Conservation (phyloP, 1,140 invertebrate genomes). For the Akabosia matsudoensis region DNA sequence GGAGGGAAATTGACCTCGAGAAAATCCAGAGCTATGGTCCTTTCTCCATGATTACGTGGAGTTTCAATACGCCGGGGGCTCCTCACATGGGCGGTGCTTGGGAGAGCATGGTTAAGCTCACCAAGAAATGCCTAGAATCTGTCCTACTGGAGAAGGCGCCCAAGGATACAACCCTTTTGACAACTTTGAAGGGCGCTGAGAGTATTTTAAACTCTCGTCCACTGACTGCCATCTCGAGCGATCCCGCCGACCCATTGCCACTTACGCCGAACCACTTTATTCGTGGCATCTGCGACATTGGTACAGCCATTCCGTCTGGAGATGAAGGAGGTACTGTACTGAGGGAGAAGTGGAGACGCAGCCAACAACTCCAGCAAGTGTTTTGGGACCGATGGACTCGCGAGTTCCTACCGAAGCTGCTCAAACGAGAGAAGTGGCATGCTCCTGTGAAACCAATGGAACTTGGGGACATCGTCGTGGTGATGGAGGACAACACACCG, state of each 20-base stretch:
- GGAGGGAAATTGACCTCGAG: neutral
- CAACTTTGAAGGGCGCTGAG: neutral
- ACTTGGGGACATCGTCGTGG: slow-evolving; percentile 30
- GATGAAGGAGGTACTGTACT: no score
- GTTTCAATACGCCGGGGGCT: neutral
- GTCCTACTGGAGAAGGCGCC: neutral
- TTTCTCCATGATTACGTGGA: neutral
- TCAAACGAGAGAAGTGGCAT: slow-evolving; percentile 27
- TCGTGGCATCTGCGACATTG: neutral
- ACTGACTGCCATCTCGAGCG: no score
- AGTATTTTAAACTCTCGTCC: no score
- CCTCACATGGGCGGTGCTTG: neutral
- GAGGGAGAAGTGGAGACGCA: slow-evolving; percentile 19
- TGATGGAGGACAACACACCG: slow-evolving; percentile 11
- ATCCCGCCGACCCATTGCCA: neutral
- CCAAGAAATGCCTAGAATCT: neutral
- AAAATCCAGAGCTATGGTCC: neutral
- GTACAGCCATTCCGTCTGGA: neutral
- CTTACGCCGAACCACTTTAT: neutral
- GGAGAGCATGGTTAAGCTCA: neutral
- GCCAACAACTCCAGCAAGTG: slow-evolving; percentile 21
- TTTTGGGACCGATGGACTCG: slow-evolving; percentile 30
- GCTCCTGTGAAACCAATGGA: neutral
- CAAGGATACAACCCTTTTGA: neutral
- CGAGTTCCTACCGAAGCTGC: slow-evolving; percentile 23